Percentiles rank a stretch among this genome's conserved stretches.
These are phyloP conservation scores for Caenorhabditis afra DNA, from an alignment of 2,888 invertebrate genomes.

Conservation along the genomic window DNA sequence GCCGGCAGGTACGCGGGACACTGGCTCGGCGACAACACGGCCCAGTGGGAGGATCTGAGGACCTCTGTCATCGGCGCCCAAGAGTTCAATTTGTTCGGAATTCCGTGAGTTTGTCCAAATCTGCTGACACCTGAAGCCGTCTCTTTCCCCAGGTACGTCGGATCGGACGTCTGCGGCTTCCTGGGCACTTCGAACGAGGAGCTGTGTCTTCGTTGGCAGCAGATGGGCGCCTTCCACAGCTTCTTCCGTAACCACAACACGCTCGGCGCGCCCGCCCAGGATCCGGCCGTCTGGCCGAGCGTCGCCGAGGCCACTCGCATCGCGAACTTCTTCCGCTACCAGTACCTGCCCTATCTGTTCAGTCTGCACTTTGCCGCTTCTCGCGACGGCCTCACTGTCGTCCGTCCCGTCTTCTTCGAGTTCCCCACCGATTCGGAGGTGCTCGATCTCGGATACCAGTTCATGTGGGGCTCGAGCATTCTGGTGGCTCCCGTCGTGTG, in stretches of 20 bases:
- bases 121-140: neutral
- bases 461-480: constrained; percentile 76
- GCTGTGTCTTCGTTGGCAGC: constrained; percentile 85
- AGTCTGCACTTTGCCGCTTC: constrained; percentile 73
- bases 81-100: constrained; percentile 70
- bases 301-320: constrained; percentile 75
- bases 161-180: constrained; percentile 83
- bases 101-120: constrained; percentile 51
- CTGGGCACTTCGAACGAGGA: constrained; percentile 81
- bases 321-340: constrained; percentile 77
- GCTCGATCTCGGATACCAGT: constrained; percentile 71
- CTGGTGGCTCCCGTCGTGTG: constrained; percentile 66
- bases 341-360: constrained; percentile 75
- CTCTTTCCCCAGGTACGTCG: constrained; percentile 71
- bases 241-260: constrained; percentile 79
- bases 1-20: constrained; percentile 83
- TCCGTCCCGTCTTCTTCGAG: constrained; percentile 77
- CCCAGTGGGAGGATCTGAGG: constrained; percentile 87
- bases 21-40: constrained; percentile 89
- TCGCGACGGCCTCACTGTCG: constrained; percentile 69
- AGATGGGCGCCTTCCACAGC: constrained; percentile 77
- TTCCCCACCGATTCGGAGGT: constrained; percentile 64
- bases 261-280: constrained; percentile 68
- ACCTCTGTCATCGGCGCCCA: constrained; percentile 72
- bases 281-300: constrained; percentile 78